phyloP scores from a whole-genome alignment of 2,797 vertebrate species.

The Myotis vivesi region DNA sequence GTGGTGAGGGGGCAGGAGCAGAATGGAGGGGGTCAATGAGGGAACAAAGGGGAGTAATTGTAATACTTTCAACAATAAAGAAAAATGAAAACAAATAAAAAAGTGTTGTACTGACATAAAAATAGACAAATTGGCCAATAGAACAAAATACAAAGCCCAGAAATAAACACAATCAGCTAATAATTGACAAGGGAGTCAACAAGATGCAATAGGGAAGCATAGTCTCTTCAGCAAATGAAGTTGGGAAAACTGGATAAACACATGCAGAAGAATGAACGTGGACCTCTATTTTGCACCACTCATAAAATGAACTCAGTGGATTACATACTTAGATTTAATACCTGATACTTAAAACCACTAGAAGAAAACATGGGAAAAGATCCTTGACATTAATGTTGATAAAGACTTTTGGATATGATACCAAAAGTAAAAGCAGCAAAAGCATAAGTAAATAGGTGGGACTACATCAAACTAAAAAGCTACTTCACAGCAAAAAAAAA shows the following conservation, averaged over 20 bases:
- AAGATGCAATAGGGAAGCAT: not conserved
- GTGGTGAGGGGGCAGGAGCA: no score
- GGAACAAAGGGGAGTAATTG: no score
- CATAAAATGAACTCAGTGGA: not conserved
- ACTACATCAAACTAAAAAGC: not conserved
- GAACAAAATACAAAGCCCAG: not conserved
- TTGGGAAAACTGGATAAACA: not conserved
- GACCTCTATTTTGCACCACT: not conserved
- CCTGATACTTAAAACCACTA: not conserved
- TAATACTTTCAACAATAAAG: no score
- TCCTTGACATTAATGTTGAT: not conserved
- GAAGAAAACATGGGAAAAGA: not conserved
- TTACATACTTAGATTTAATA: not conserved
- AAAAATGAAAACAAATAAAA: not conserved
- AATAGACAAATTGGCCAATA: not conserved
- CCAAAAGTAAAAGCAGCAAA: not conserved
- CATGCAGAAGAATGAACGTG: not conserved
- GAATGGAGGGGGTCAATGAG: no score
- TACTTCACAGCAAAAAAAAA: not conserved
- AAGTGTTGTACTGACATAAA: not conserved
- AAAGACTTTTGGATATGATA: not conserved
- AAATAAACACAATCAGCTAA: not conserved
- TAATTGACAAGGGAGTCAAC: not conserved
- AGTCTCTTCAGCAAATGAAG: not conserved
- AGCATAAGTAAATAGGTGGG: not conserved